A percentile compares a stretch with the other conserved stretches of the same genome.
phyloP scores from a whole-genome alignment of 1,140 invertebrate genomes.

The Macrosteles quadrilineatus region DNA sequence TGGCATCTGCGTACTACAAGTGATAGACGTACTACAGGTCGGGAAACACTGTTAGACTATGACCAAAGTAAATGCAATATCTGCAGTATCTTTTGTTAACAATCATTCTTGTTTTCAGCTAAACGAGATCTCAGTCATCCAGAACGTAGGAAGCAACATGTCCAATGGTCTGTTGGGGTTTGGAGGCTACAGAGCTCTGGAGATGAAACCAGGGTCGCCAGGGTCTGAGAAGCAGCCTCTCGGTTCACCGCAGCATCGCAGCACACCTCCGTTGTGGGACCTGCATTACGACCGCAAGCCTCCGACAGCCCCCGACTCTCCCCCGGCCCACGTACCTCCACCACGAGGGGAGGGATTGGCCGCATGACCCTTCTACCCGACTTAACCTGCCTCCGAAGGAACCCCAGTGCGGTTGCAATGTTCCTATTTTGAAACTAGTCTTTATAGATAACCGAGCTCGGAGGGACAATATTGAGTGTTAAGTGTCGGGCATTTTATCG shows the following conservation, averaged over 20 bases:
- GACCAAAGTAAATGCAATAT: no score
- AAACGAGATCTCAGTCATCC: conserved; percentile 66
- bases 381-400: background rate
- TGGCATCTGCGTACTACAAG: no score
- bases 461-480: background rate
- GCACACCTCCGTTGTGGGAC: conserved; percentile 45
- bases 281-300: conserved; percentile 42
- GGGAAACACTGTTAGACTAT: no score
- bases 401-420: conserved; percentile 41
- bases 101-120: no score
- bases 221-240: conserved; percentile 35
- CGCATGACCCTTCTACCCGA: conserved; percentile 47
- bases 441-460: conserved; percentile 24
- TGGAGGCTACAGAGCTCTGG: conserved; percentile 30
- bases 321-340: conserved; percentile 47
- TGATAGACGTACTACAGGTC: no score
- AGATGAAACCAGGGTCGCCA: conserved; percentile 36
- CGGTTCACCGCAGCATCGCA: conserved; percentile 21
- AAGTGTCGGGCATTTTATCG: background rate
- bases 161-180: conserved; percentile 33
- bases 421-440: conserved; percentile 50
- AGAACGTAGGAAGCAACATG: conserved; percentile 47
- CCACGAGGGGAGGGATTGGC: conserved; percentile 55
- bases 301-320: conserved; percentile 50
- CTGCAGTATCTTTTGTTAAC: no score